These are phyloP conservation scores for Dorcus hopei DNA, from an alignment of 2,888 invertebrate species.

Conservation along the genomic window DNA sequence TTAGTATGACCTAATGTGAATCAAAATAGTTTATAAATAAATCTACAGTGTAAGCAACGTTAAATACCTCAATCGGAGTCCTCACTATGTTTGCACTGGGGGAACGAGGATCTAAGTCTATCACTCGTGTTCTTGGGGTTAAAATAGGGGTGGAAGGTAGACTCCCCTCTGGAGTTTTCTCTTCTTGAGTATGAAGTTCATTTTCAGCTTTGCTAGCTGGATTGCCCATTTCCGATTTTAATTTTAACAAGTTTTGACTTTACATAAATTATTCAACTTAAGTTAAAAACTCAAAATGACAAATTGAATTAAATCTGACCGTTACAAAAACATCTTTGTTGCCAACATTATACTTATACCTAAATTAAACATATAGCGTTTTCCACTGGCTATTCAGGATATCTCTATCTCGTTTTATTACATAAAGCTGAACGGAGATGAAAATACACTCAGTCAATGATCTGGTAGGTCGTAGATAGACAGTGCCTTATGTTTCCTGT, in stretches of 20 bases:
- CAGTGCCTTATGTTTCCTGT: too few species aligned
- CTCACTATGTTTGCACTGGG: conserved; percentile 58
- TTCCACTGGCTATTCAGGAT: too few species aligned
- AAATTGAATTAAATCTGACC: conserved; percentile 12
- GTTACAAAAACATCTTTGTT: conserved; percentile 8
- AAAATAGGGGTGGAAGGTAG: conserved; percentile 29
- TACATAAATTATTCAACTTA: not conserved
- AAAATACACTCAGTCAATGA: too few species aligned
- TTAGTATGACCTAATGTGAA: not conserved
- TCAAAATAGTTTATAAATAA: too few species aligned
- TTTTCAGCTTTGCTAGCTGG: conserved; percentile 24
- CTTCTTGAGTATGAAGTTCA: conserved; percentile 11
- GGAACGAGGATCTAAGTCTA: conserved; percentile 56
- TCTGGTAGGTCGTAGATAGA: too few species aligned
- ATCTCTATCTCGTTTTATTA: too few species aligned
- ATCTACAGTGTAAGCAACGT: too few species aligned
- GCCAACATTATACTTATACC: conserved; percentile 4
- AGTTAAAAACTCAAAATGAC: not conserved
- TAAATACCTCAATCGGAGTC: conserved; percentile 52
- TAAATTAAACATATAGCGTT: too few species aligned
- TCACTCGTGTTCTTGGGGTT: conserved; percentile 27
- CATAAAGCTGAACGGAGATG: too few species aligned
- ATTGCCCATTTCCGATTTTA: conserved; percentile 26
- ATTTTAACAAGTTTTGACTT: too few species aligned
- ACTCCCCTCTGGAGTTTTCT: conserved; percentile 16